These are phyloP conservation scores for Perizoma flavofasciatum DNA, from an alignment of 2,888 invertebrate genomes.

Conservation along the genomic window DNA sequence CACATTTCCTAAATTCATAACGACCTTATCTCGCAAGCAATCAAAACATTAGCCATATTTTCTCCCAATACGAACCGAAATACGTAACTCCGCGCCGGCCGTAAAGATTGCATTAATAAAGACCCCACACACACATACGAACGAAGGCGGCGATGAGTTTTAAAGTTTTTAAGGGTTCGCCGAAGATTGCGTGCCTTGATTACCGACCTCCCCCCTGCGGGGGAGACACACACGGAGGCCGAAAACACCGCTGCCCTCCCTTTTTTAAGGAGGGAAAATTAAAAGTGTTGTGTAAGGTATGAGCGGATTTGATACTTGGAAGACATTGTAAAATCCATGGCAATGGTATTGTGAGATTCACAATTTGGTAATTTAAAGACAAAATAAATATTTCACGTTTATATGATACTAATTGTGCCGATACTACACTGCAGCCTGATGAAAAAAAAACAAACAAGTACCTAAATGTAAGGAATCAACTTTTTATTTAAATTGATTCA, in stretches of 20 bases:
- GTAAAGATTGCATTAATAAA: conserved; percentile 62
- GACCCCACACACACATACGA: conserved; percentile 38
- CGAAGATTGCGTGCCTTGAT: conserved; percentile 87
- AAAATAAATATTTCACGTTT: too few species aligned
- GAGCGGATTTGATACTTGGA: conserved; percentile 68
- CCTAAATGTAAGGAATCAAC: too few species aligned
- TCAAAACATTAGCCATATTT: conserved; percentile 32
- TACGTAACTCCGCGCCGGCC: conserved; percentile 25
- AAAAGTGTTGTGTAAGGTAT: conserved; percentile 68
- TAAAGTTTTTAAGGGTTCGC: conserved; percentile 86
- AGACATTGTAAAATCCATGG: conserved; percentile 41
- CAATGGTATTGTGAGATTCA: too few species aligned
- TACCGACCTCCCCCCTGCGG: conserved; percentile 68
- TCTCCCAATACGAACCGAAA: conserved; percentile 25
- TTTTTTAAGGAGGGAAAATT: conserved; percentile 84
- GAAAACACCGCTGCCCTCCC: conserved; percentile 77
- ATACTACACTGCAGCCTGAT: too few species aligned
- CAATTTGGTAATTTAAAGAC: too few species aligned
- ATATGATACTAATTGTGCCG: too few species aligned
- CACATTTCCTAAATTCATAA: conserved; percentile 22
- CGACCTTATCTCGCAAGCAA: conserved; percentile 25
- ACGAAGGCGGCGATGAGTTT: conserved; percentile 80
- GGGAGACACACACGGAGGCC: conserved; percentile 66
- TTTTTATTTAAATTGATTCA: too few species aligned
- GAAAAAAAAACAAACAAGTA: too few species aligned